Conservation (phyloP, 2,797 vertebrate genomes). For the Lepidocolaptes lacrymiger region DNA sequence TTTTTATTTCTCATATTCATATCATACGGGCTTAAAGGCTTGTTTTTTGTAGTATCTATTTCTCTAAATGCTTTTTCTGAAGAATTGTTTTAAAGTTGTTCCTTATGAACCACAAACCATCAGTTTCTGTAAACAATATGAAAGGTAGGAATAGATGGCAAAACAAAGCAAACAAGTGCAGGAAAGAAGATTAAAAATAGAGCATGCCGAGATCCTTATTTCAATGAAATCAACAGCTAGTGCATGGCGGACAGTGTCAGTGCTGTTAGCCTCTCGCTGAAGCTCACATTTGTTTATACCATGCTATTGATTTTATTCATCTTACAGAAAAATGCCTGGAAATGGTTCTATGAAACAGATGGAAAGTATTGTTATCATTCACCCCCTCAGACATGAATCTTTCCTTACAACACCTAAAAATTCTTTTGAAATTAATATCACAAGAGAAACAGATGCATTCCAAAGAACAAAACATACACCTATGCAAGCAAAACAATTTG, state of each 20-base stretch:
- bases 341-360: not conserved
- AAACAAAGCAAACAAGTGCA: not conserved
- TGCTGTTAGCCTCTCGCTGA: not conserved
- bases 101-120: not conserved
- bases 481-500: not conserved
- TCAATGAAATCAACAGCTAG: not conserved
- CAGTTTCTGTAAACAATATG: not conserved
- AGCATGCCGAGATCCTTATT: not conserved
- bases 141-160: not conserved
- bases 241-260: not conserved
- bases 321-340: not conserved
- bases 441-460: not conserved
- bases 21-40: not conserved
- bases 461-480: not conserved
- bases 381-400: not conserved
- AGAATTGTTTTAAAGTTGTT: not conserved
- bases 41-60: not conserved
- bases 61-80: not conserved
- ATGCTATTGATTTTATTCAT: not conserved
- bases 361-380: not conserved
- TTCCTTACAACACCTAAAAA: not conserved
- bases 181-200: not conserved
- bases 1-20: not conserved
- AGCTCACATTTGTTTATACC: not conserved
- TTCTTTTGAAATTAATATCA: not conserved